A percentile compares a stretch with the other conserved stretches of the same genome.
These are phyloP conservation scores for Fregata magnificens DNA, from an alignment of 2,113 vertebrate genomes.

Conservation along the genomic window DNA sequence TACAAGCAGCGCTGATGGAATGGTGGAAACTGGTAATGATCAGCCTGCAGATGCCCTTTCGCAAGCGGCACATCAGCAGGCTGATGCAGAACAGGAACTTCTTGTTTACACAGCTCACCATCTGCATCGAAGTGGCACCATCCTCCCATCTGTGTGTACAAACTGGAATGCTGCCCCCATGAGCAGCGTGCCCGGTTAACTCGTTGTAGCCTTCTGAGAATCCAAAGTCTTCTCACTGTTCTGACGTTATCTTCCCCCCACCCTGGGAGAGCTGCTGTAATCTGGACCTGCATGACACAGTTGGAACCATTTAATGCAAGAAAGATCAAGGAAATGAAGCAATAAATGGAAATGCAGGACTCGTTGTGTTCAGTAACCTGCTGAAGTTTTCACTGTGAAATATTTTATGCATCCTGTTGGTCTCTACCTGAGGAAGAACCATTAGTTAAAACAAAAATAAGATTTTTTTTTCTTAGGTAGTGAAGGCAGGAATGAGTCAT, in stretches of 20 bases:
- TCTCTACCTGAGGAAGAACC: background rate
- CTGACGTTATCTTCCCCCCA: background rate
- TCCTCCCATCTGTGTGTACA: background rate
- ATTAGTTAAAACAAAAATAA: background rate
- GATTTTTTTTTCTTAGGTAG: background rate
- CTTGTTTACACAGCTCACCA: constrained; percentile 52
- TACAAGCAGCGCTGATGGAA: constrained; percentile 8
- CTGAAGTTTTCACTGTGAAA: background rate
- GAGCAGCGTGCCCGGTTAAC: background rate
- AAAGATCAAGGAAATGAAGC: background rate
- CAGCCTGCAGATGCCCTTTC: constrained; percentile 4
- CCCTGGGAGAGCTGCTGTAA: background rate
- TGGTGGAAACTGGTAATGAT: background rate
- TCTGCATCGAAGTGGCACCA: constrained; percentile 9
- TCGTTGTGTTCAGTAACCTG: background rate
- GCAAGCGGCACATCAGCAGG: background rate
- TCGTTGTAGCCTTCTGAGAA: background rate
- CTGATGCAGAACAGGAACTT: constrained; percentile 65
- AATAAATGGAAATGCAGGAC: background rate
- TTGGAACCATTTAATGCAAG: background rate
- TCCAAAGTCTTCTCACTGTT: background rate
- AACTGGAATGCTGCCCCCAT: background rate
- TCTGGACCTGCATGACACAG: background rate
- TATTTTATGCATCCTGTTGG: background rate
- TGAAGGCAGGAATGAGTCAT: background rate